These are phyloP conservation scores for Adelognathus sp. DNA, from an alignment of 2,888 invertebrate species.

Conservation along the genomic window DNA sequence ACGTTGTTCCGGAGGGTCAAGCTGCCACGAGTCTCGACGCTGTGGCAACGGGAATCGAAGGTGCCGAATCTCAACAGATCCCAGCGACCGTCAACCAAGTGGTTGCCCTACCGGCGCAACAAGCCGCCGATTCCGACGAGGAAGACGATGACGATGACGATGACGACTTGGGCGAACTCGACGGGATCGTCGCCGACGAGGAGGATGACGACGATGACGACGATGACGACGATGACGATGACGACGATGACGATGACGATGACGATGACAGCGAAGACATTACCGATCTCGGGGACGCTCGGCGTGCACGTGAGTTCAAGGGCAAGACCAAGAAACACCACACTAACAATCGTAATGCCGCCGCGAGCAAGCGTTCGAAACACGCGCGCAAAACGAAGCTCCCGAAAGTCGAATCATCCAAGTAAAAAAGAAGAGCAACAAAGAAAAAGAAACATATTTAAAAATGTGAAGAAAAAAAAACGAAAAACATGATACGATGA, in stretches of 20 bases:
- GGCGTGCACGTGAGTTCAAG: constrained; percentile 94
- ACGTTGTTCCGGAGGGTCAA: constrained; percentile 79
- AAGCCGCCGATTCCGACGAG: constrained; percentile 81
- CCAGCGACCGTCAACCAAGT: constrained; percentile 65
- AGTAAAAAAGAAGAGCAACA: constrained; percentile 41
- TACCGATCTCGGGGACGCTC: constrained; percentile 86
- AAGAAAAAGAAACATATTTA: constrained; percentile 1
- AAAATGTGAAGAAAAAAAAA: background rate
- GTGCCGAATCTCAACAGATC: constrained; percentile 70
- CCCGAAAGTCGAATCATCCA: constrained; percentile 51
- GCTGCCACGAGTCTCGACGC: constrained; percentile 79
- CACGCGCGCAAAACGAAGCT: constrained; percentile 70
- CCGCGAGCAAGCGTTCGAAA: constrained; percentile 67
- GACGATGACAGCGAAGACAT: constrained; percentile 87
- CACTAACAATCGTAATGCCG: constrained; percentile 68
- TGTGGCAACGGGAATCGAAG: constrained; percentile 77
- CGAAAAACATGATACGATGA: constrained; percentile 1
- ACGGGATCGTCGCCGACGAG: constrained; percentile 73
- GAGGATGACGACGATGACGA: constrained; percentile 83
- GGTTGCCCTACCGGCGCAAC: constrained; percentile 66
- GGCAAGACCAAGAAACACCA: constrained; percentile 81
- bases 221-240: constrained; percentile 86
- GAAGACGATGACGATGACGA: constrained; percentile 84
- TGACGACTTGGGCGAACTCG: constrained; percentile 79
- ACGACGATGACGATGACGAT: constrained; percentile 86